phyloP scores from a whole-genome alignment of 2,888 invertebrate species.

The Microctonus hyperodae region DNA sequence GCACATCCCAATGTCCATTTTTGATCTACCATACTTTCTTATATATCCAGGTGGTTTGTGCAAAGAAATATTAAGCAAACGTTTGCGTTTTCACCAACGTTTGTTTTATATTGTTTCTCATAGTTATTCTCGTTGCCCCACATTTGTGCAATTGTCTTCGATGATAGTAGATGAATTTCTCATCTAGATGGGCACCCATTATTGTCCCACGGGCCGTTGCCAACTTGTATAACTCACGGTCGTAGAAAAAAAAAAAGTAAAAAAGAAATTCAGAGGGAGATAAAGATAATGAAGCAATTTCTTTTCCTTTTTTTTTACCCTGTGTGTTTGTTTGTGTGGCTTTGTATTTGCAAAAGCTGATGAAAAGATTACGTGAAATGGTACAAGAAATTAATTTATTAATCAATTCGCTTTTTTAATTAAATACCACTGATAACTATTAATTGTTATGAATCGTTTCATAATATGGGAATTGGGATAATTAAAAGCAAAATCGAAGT shows the following conservation, averaged over 20 bases:
- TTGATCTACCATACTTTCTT: conserved; percentile 59
- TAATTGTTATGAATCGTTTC: neutral
- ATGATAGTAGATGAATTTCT: conserved; percentile 33
- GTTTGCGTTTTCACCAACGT: conserved; percentile 3
- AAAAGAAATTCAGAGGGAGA: conserved; percentile 3
- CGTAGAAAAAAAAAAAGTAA: neutral
- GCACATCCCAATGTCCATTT: conserved; percentile 49
- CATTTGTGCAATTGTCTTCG: conserved; percentile 35
- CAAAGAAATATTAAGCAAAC: conserved; percentile 13
- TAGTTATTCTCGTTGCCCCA: conserved; percentile 19
- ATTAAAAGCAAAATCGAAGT: neutral
- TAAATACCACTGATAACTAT: too few species aligned
- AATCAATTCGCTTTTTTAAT: neutral
- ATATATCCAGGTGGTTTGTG: neutral
- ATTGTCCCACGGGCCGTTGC: conserved; percentile 34
- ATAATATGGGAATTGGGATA: neutral
- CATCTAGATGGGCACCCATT: conserved; percentile 21
- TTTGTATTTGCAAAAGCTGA: neutral
- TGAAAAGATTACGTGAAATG: neutral
- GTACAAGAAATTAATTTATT: neutral
- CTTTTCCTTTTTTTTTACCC: conserved; percentile 20
- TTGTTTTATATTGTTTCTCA: conserved; percentile 17
- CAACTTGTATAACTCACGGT: conserved; percentile 23
- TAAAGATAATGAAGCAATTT: neutral
- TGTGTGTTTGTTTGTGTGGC: neutral